Evolutionary conservation across 2,888 invertebrate genomes (phyloP), one percentile per base, ranked within the genome.

Genomic region (Leucania comma): DNA sequence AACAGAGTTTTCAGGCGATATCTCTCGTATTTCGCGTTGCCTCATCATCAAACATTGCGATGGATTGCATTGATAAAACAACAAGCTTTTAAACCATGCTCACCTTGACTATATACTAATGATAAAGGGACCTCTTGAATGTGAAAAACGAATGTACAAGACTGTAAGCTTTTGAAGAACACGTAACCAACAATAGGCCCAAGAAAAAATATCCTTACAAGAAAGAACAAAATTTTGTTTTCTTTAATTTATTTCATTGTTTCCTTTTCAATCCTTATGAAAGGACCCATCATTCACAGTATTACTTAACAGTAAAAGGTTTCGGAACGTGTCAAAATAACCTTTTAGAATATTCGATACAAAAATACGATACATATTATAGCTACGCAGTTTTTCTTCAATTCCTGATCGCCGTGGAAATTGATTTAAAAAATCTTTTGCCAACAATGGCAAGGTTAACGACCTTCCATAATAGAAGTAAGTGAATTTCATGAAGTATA

Each of bases 401-500:
- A 54, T 42, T 53, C 38, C 48, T 22, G 60, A 64, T 48, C 51
- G 42, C 17, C 12, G 48, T 56, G 32, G 38, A 66, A 71, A 71
- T 66, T 67, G 48, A 38, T 68, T 64, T 51, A 54, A 46, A 73
- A 56, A 77, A 56, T 77, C 62, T 63, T 60, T 72, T 26, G 35
- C 78, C 48, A 26, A 54, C 53, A 76, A 62, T 32, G 24, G 67
- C 35, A 53, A 58, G 81, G 66, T 74, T 51, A 35, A 50, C 48
- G 63, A 59, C 67, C 78, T 70, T 42, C n/a, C 35, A 68, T 51
- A 81, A 78, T 67, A 59, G 77, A 54, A 46, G n/a, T 76, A 61
- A 70, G 65, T 63, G 66, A 68, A 68, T 66, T 67, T 67, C 54
- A 71, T 66, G 53, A 54, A 73, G 61, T 76, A 59, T 62, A 54